These are phyloP conservation scores for Hirtodrosophila confusa DNA, from an alignment of 2,888 invertebrate species.

Conservation along the genomic window DNA sequence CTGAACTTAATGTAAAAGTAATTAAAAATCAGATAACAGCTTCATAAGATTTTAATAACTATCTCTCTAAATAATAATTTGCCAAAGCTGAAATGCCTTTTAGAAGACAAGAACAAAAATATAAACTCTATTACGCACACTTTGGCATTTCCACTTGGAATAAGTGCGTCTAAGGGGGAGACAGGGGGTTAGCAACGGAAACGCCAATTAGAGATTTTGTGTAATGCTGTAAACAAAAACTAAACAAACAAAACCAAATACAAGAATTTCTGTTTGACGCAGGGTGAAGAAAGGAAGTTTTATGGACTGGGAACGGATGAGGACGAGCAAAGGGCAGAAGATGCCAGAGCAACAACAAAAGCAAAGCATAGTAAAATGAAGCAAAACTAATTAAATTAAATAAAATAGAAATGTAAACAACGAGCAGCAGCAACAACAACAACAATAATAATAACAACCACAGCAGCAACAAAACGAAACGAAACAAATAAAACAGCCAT, in stretches of 20 bases:
- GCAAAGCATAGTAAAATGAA: constrained; percentile 52
- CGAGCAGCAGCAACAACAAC: constrained; percentile 13
- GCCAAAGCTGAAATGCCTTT: no score
- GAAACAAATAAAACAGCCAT: constrained; percentile 62
- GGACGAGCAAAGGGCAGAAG: constrained; percentile 18
- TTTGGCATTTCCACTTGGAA: no score
- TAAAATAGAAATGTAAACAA: constrained; percentile 71
- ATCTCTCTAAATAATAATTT: no score
- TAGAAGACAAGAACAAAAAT: no score
- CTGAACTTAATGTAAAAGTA: no score
- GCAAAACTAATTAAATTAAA: constrained; percentile 76
- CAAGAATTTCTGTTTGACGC: constrained; percentile 28
- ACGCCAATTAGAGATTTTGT: constrained; percentile 65
- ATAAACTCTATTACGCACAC: no score
- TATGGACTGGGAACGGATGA: constrained; percentile 27
- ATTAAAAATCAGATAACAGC: no score
- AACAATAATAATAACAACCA: constrained; percentile 9
- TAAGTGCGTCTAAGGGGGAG: neutral
- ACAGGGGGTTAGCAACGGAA: constrained; percentile 42
- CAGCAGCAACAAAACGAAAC: constrained; percentile 30
- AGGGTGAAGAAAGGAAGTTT: constrained; percentile 20
- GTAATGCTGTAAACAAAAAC: constrained; percentile 45
- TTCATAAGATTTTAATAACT: no score
- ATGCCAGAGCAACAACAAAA: constrained; percentile 5
- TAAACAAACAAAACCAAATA: constrained; percentile 39